Evolutionary conservation across 2,113 vertebrate species (phyloP).

Genomic region (Misgurnus mizolepis): DNA sequence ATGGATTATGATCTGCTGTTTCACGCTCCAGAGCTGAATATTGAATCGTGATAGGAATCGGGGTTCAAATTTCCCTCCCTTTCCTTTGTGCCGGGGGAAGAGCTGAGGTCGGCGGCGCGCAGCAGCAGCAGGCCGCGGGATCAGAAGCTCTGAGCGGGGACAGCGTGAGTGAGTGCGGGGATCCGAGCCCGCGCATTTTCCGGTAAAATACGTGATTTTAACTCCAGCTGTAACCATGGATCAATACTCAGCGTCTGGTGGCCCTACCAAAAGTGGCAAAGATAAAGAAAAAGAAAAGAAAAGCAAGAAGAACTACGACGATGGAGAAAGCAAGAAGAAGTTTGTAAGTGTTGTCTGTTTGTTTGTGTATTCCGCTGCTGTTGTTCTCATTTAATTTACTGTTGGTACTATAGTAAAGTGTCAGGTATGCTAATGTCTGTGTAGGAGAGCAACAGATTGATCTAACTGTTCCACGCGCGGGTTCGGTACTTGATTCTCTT

Average conservation of each 20-base stretch:
- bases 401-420: not conserved
- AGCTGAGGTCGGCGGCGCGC: slow-evolving; percentile 51
- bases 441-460: too few species aligned
- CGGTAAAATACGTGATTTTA: not conserved
- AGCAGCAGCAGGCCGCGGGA: slow-evolving; percentile 26
- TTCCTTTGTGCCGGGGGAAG: slow-evolving; percentile 37
- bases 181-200: not conserved
- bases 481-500: too few species aligned
- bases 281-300: slow-evolving; percentile 81
- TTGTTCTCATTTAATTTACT: not conserved
- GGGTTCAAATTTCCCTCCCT: slow-evolving; percentile 81
- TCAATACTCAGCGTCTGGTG: slow-evolving; percentile 68
- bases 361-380: not conserved
- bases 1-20: not conserved
- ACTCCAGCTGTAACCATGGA: slow-evolving; percentile 64
- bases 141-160: not conserved
- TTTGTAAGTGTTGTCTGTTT: slow-evolving; percentile 72
- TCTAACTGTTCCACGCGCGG: not conserved
- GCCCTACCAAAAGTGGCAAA: slow-evolving; percentile 68
- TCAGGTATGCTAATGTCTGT: not conserved
- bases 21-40: not conserved
- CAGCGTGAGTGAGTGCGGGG: not conserved
- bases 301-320: slow-evolving; percentile 74
- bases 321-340: slow-evolving; percentile 79
- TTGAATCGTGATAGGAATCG: slow-evolving; percentile 1